phyloP scores from a whole-genome alignment of 1,140 invertebrate genomes.

The Dendroctonus valens region DNA sequence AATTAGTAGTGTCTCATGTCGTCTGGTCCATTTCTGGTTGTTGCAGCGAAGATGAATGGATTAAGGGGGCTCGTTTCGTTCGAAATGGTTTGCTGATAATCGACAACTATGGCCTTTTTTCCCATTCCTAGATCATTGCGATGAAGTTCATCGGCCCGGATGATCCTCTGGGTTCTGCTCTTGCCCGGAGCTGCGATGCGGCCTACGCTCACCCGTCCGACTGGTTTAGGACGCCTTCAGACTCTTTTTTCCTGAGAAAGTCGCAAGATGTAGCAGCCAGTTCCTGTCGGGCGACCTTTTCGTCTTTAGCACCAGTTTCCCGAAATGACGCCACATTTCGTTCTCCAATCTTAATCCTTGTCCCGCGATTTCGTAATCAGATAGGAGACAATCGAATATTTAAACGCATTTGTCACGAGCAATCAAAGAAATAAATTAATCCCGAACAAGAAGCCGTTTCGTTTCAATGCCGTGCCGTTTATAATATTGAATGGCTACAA shows the following conservation, averaged over 20 bases:
- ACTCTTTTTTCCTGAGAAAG: slow-evolving; percentile 20
- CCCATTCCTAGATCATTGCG: slow-evolving; percentile 6
- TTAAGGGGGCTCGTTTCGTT: background rate
- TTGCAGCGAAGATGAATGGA: background rate
- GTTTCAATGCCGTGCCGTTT: slow-evolving; percentile 27
- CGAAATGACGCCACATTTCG: no score
- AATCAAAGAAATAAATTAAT: slow-evolving; percentile 29
- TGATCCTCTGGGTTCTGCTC: slow-evolving; percentile 25
- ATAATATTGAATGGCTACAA: slow-evolving; percentile 32
- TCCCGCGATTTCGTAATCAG: background rate
- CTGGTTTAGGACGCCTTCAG: slow-evolving; percentile 35
- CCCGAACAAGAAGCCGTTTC: slow-evolving; percentile 26
- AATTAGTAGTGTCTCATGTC: background rate
- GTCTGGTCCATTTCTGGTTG: background rate
- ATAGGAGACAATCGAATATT: slow-evolving; percentile 6
- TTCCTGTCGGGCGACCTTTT: background rate
- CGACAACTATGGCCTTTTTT: slow-evolving; percentile 5
- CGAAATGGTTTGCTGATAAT: background rate
- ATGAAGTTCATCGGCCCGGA: slow-evolving; percentile 28
- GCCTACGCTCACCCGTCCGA: slow-evolving; percentile 32
- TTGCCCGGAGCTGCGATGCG: slow-evolving; percentile 14
- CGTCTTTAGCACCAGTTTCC: no score
- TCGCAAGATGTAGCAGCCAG: slow-evolving; percentile 28
- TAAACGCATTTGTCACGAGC: slow-evolving; percentile 21
- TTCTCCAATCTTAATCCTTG: background rate